A percentile compares a stretch with the other conserved stretches of the same genome.
These are phyloP conservation scores for Acanthornis magna DNA, from an alignment of 2,797 vertebrate genomes.

Conservation along the genomic window DNA sequence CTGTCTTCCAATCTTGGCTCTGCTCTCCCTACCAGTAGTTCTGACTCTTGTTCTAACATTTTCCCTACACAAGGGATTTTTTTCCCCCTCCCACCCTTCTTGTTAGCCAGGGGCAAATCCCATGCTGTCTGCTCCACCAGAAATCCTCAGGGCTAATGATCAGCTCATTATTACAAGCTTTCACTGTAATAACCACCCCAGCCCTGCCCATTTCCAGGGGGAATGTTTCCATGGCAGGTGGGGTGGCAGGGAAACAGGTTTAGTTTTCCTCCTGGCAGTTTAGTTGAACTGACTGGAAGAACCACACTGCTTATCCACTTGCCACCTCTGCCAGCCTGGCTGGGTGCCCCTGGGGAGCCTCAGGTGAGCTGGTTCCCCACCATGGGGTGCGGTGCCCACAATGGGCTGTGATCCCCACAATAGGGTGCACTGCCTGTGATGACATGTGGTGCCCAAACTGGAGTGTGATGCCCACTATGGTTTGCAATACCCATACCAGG, in stretches of 20 bases:
- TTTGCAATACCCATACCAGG: background rate
- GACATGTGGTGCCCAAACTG: fast-evolving
- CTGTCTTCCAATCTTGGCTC: background rate
- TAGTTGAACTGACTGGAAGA: background rate
- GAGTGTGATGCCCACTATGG: background rate
- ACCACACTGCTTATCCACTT: background rate
- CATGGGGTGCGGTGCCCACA: background rate
- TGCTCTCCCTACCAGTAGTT: background rate
- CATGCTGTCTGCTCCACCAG: constrained; percentile 23
- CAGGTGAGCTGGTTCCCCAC: background rate
- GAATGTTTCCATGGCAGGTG: background rate
- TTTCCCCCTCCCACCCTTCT: background rate
- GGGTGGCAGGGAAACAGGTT: background rate
- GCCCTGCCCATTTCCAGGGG: constrained; percentile 28
- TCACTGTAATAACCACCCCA: background rate
- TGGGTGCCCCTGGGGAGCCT: background rate
- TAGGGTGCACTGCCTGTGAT: fast-evolving
- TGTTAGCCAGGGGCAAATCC: constrained; percentile 40
- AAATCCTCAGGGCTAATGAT: background rate
- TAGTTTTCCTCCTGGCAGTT: background rate
- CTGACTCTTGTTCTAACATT: background rate
- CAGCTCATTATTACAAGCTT: background rate
- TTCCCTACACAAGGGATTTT: background rate
- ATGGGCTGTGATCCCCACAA: background rate
- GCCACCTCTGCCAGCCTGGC: background rate